phyloP scores from a whole-genome alignment of 2,888 invertebrate species.

The Poecilobothrus nobilitatus region DNA sequence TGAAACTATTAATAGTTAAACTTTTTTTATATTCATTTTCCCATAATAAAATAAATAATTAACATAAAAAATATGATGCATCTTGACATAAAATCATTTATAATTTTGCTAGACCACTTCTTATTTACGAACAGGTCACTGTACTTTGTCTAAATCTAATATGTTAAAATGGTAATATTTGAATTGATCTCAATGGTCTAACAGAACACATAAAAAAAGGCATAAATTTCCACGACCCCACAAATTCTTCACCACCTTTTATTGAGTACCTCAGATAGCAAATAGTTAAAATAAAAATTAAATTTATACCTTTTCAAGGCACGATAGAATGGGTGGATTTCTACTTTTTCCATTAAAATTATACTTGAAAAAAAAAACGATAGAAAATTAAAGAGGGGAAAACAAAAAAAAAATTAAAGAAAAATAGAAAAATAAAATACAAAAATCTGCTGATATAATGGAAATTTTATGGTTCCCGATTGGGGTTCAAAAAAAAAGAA shows the following conservation, averaged over 20 bases:
- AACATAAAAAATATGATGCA: no score
- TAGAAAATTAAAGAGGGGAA: no score
- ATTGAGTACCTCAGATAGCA: not conserved
- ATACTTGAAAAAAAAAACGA: not conserved
- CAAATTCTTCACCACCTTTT: not conserved
- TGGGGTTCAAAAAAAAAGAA: not conserved
- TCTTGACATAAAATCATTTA: no score
- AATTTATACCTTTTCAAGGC: not conserved
- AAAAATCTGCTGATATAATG: constrained; percentile 3
- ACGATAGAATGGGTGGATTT: not conserved
- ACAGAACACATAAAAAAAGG: not conserved
- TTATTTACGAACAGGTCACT: no score
- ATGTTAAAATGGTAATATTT: not conserved
- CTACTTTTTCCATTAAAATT: not conserved
- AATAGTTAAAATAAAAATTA: not conserved
- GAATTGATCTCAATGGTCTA: constrained; percentile 4
- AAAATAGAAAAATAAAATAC: not conserved
- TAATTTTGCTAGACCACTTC: no score
- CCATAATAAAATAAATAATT: no score
- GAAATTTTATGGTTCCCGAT: not conserved
- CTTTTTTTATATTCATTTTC: no score
- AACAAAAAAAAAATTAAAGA: not conserved
- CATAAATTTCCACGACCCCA: not conserved
- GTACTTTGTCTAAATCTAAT: no score
- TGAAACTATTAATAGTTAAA: no score